Base-by-base conservation (phyloP, 2,888 invertebrate species). In the Gisinianus flammeolus region DNA sequence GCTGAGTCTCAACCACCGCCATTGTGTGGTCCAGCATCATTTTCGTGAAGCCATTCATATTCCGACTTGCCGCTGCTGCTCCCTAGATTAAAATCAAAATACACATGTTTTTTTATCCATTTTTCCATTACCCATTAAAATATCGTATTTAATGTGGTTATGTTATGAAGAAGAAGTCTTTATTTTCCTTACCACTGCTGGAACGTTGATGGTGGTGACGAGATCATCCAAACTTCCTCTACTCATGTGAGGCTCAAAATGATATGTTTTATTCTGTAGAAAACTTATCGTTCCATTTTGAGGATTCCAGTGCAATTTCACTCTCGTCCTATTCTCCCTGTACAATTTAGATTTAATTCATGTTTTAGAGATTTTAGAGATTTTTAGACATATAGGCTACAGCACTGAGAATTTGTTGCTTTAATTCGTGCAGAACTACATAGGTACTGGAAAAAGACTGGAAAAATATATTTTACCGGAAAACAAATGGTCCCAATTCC, bases 121-220 rank as follows among this genome's bases (percentile, higher is more conserved):
- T n/a, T n/a, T n/a, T n/a, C n/a, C n/a, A n/a, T n/a, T n/a, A n/a
- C n/a, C n/a, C n/a, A n/a, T n/a, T n/a, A n/a, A n/a, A n/a, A n/a
- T n/a, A n/a, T n/a, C n/a, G n/a, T n/a, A n/a, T n/a, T n/a, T n/a
- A n/a, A n/a, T n/a, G n/a, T n/a, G n/a, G n/a, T n/a, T n/a, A n/a
- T n/a, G n/a, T n/a, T n/a, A n/a, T n/a, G n/a, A n/a, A n/a, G n/a
- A n/a, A n/a, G n/a, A n/a, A n/a, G n/a, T n/a, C 16, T 54, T 54
- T 54, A 54, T n/a, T 5, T 54, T 16, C 89, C 92, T 90, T 88
- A 95, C 95, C 85, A 91, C 90, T 52, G 92, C 90, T 30, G 95
- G 90, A 26, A 93, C 92, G 88, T 96, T 96, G 73, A 95, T 87
- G 79, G 91, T 92, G 10, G 92, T 92, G 74, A 96, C 88, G 85